Conservation (phyloP, 2,888 invertebrate genomes). For the Athrips mouffetella region DNA sequence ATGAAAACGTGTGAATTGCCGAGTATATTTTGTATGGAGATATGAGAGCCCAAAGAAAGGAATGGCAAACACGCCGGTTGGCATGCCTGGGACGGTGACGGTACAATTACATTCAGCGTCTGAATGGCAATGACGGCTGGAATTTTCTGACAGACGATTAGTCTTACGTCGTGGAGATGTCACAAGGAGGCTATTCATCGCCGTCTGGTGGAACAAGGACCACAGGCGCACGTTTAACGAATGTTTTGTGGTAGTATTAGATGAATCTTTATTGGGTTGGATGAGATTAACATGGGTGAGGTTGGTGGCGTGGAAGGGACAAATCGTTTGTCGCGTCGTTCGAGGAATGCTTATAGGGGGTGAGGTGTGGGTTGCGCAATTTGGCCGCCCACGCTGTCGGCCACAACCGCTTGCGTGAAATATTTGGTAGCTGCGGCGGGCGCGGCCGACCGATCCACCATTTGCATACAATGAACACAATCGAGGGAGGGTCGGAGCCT, state of each 20-base stretch:
- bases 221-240: background rate
- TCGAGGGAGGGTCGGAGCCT: conserved; percentile 56
- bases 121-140: conserved; percentile 50
- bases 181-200: conserved; percentile 4
- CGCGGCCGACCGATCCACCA: conserved; percentile 45
- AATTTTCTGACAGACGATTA: conserved; percentile 46
- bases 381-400: conserved; percentile 48
- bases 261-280: conserved; percentile 11
- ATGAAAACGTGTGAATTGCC: conserved; percentile 36
- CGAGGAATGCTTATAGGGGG: conserved; percentile 40
- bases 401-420: conserved; percentile 52
- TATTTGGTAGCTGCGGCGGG: conserved; percentile 61
- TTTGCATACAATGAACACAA: conserved; percentile 67
- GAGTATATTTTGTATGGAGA: conserved; percentile 21
- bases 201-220: background rate
- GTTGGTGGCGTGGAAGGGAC: conserved; percentile 18
- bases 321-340: conserved; percentile 4
- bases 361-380: conserved; percentile 42
- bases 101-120: conserved; percentile 47
- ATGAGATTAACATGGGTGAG: conserved; percentile 3
- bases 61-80: conserved; percentile 32
- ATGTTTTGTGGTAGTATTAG: background rate
- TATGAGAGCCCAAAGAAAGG: conserved; percentile 24
- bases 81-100: conserved; percentile 34
- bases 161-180: conserved; percentile 26